phyloP scores from a whole-genome alignment of 2,797 vertebrate species.

The Bucorvus abyssinicus region DNA sequence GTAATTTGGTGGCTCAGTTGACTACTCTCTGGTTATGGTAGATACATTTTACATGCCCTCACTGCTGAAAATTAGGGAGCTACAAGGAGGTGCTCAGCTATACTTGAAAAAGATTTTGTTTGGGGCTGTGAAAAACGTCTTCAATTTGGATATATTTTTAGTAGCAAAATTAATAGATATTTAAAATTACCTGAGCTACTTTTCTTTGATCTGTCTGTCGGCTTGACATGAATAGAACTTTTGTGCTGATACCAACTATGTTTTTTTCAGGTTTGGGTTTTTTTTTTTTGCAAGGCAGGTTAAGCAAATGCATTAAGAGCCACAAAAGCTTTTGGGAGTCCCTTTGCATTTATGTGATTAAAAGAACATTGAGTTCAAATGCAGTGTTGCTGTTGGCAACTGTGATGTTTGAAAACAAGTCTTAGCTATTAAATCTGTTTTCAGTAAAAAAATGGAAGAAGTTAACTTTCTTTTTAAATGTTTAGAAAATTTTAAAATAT shows the following conservation, averaged over 20 bases:
- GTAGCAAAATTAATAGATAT: conserved; percentile 54
- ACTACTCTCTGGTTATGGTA: neutral
- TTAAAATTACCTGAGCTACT: conserved; percentile 34
- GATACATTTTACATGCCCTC: neutral
- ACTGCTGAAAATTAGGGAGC: neutral
- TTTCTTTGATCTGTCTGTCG: conserved; percentile 52
- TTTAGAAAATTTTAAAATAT: conserved; percentile 45
- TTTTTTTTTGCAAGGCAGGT: conserved; percentile 35
- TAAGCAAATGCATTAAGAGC: conserved; percentile 44
- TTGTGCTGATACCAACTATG: conserved; percentile 1
- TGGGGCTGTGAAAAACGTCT: conserved; percentile 16
- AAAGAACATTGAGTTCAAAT: conserved; percentile 56
- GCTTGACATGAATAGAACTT: conserved; percentile 51
- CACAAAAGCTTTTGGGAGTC: conserved; percentile 51
- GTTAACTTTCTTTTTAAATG: conserved; percentile 31
- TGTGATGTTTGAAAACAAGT: conserved; percentile 57
- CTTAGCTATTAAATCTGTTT: conserved; percentile 55
- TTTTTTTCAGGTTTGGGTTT: neutral
- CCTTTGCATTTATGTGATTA: conserved; percentile 63
- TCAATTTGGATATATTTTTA: conserved; percentile 50
- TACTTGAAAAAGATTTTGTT: conserved; percentile 14
- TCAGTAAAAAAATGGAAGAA: conserved; percentile 30
- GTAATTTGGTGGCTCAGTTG: neutral
- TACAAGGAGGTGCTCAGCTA: neutral
- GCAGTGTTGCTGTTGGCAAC: conserved; percentile 36